Evolutionary conservation across 2,888 invertebrate species (phyloP), one percentile per base, ranked within the genome.

Genomic region (Scaptomyza tumidula): DNA sequence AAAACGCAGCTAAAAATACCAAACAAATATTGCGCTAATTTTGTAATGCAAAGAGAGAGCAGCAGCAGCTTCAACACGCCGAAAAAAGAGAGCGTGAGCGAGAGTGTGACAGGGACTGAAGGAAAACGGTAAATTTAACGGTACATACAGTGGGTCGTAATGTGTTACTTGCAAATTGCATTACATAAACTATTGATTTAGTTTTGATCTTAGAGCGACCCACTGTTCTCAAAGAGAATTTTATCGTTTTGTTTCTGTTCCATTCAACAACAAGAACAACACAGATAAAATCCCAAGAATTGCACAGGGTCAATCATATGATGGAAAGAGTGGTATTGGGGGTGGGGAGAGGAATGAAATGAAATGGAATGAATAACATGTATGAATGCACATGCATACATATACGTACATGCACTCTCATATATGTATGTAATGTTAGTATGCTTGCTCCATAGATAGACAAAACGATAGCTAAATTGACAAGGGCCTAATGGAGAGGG

Each of bases 1-100:
- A 49, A 80, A 78, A 71, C 69, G 48, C 78, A 84, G 76, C 80
- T 78, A 78, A 83, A 83, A 83, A 83, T 86, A 83, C 57, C 59
- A 53, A 43, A 70, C 54, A 71, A 78, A 67, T 74, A 78, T 66
- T 74, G 70, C 64, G 73, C 77, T 78, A 68, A 78, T 74, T 74
- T 68, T 78, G 68, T 75, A 71, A 66, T 77, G 55, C 24, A 52
- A 49, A 49, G 9, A 56, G 33, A 61, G 44, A 48, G 24, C 1
- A 43, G 29, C 11, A 19, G 16, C 7, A 43, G 27, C 29, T 24
- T 3, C 24, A 24, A 24, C 24, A 24, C 24, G 3, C 24, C 1
- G 4, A 24, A 3, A 24, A 1, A 24, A 24, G 24, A 24, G 0
- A 50, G 9, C 16, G 31, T 45, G 14, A 27, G 29, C 31, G 13